Conservation (phyloP, 92 coral and sea anemone species). For the Epizoanthus scotinus region DNA sequence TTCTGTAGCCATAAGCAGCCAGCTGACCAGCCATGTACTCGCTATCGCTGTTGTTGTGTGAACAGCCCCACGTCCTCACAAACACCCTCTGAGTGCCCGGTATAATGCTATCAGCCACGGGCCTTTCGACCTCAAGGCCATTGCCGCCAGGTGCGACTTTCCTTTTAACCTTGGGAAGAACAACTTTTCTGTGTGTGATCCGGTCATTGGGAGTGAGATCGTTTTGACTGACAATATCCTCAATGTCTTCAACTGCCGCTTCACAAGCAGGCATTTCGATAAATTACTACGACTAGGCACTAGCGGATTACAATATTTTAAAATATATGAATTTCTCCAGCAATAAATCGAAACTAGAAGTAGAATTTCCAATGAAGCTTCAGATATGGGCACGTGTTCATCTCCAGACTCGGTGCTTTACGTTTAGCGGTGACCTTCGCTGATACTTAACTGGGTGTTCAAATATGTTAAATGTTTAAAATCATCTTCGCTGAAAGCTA, state of each 20-base stretch:
- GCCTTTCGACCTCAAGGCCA: slow-evolving; percentile 48
- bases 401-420: too few species aligned
- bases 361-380: too few species aligned
- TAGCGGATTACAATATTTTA: too few species aligned
- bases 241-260: slow-evolving; percentile 82
- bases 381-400: too few species aligned
- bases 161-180: slow-evolving; percentile 67
- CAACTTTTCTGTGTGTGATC: slow-evolving; percentile 54
- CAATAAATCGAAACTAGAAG: too few species aligned
- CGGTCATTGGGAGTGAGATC: slow-evolving; percentile 86
- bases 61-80: slow-evolving; percentile 96
- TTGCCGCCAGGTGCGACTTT: slow-evolving; percentile 24
- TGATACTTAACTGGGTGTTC: too few species aligned
- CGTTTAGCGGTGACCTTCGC: too few species aligned
- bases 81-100: slow-evolving; percentile 97
- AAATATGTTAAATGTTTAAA: too few species aligned
- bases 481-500: too few species aligned
- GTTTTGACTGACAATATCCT: slow-evolving; percentile 83
- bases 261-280: slow-evolving; percentile 75
- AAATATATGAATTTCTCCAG: too few species aligned
- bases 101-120: slow-evolving; percentile 85
- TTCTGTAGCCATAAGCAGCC: slow-evolving; percentile 94
- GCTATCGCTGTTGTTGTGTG: slow-evolving; percentile 97
- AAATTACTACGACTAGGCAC: too few species aligned
- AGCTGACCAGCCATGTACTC: slow-evolving; percentile 99